Conservation (phyloP, 2,113 vertebrate genomes). For the Channa argus region DNA sequence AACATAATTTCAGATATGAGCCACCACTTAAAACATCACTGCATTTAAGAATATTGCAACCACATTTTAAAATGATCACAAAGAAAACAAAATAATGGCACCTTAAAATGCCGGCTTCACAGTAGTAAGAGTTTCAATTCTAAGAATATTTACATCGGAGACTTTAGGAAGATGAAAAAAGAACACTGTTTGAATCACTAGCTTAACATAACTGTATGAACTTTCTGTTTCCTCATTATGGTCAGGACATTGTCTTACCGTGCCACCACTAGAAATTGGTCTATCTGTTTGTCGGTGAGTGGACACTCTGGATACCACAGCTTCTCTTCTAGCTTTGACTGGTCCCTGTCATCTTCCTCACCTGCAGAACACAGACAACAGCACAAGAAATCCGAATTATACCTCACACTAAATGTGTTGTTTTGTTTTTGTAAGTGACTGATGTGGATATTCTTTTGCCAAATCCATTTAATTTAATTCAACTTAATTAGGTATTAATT, state of each 20-base stretch:
- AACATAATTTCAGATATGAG: not conserved
- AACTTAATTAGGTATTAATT: too few relatives aligned
- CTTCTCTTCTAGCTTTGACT: slow-evolving; percentile 96
- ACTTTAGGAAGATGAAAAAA: not conserved
- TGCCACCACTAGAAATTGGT: slow-evolving; percentile 98
- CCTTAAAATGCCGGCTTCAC: too few relatives aligned
- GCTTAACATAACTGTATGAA: not conserved
- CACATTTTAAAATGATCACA: not conserved
- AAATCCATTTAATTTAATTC: too few relatives aligned
- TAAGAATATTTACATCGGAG: not conserved
- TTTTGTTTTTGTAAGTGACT: too few relatives aligned
- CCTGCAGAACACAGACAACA: slow-evolving; percentile 75
- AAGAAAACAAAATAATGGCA: not conserved
- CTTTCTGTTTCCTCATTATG: too few relatives aligned
- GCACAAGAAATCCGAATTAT: not conserved
- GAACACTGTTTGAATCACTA: not conserved
- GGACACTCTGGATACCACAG: slow-evolving; percentile 98
- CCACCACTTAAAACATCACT: not conserved
- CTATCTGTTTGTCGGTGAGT: slow-evolving; percentile 96
- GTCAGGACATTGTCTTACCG: slow-evolving; percentile 80
- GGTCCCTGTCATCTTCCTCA: slow-evolving; percentile 94
- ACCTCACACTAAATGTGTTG: not conserved
- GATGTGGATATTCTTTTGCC: too few relatives aligned
- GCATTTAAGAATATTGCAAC: not conserved
- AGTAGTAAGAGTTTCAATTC: too few relatives aligned